These are phyloP conservation scores for Liopterus haemorrhoidalis DNA, from an alignment of 2,888 invertebrate genomes.

Conservation along the genomic window DNA sequence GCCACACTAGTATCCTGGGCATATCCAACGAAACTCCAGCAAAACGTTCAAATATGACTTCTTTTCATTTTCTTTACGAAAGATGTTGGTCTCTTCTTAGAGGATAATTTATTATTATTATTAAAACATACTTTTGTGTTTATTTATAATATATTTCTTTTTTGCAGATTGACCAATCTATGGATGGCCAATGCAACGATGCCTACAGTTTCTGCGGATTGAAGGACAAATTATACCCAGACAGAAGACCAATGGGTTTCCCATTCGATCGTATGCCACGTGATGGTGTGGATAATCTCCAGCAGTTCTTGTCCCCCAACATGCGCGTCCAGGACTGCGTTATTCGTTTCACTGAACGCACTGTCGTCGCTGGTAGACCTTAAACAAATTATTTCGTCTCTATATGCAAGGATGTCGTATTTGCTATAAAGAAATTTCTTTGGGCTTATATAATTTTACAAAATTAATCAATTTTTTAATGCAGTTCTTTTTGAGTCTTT, in stretches of 20 bases:
- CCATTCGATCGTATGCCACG: conserved; percentile 64
- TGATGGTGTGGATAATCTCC: conserved; percentile 49
- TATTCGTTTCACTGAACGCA: conserved; percentile 54
- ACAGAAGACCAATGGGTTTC: conserved; percentile 72
- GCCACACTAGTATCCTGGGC: too few species aligned
- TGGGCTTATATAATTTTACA: too few species aligned
- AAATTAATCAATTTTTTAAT: too few species aligned
- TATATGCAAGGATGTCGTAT: too few species aligned
- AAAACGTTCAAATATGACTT: too few species aligned
- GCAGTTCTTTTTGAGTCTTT: too few species aligned
- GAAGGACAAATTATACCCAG: conserved; percentile 67
- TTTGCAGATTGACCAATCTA: conserved; percentile 48
- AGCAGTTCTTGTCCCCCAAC: conserved; percentile 62
- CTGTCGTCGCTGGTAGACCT: too few species aligned
- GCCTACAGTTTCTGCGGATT: conserved; percentile 72
- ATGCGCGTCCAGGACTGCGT: conserved; percentile 58
- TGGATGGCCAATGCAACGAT: conserved; percentile 55
- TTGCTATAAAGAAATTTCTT: too few species aligned
- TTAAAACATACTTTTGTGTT: background rate
- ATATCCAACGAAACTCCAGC: too few species aligned
- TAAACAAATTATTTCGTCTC: too few species aligned
- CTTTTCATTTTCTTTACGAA: conserved; percentile 3
- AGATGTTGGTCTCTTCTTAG: background rate
- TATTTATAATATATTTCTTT: conserved; percentile 8
- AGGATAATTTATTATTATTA: background rate